Evolutionary conservation across 2,797 vertebrate genomes (phyloP), one percentile per base, ranked within the genome.

Genomic region (Lerista edwardsae): DNA sequence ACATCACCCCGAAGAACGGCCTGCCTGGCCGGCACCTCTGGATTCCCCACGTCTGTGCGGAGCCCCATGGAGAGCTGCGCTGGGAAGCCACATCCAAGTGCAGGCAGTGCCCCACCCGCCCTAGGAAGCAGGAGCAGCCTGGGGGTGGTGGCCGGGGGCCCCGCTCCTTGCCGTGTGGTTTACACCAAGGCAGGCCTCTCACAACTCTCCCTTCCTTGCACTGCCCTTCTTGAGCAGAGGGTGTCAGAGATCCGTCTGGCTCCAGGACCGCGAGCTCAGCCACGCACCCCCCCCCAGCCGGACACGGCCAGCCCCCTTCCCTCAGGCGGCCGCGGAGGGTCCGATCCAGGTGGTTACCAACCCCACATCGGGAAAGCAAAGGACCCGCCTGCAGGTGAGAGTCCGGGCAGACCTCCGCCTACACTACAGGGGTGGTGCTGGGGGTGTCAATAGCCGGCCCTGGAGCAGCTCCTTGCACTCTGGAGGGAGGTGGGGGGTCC

Each of bases 61-160:
- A 94, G 80, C 89, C 71, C 88, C 65, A 6, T 6, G 79, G 91
- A 89, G 80, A 93, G 78, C 51, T 90, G 79, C 92, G 77, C 86
- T 82, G 75, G 77, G 92, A 92, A 92, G 90, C 91, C 90, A 92
- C 92, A 94, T 93, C 90, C 94, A 91, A 95, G 91, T 3, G 0
- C 19, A 59, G 75, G 87, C 27, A 89, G 90, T 85, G 87, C 89
- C 87, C 83, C 47, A 11, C 15, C 2, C 82, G 55, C 85, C 89
- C 87, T 61, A 59, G 29, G 79, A 84, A 90, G 82, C 90, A 0
- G 0, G 0, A 91, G 7, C 64, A 84, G 84, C 79, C 78, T 2
- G 10, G 72, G 72, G 65, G 82, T 31, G 59, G 0, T 1, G 69
- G 34, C 34, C 36, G 83, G 82, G 85, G 92, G 87, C 62, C 74